Base-by-base conservation (phyloP, 2,113 vertebrate genomes). In the Pelecanoides urinatrix region DNA sequence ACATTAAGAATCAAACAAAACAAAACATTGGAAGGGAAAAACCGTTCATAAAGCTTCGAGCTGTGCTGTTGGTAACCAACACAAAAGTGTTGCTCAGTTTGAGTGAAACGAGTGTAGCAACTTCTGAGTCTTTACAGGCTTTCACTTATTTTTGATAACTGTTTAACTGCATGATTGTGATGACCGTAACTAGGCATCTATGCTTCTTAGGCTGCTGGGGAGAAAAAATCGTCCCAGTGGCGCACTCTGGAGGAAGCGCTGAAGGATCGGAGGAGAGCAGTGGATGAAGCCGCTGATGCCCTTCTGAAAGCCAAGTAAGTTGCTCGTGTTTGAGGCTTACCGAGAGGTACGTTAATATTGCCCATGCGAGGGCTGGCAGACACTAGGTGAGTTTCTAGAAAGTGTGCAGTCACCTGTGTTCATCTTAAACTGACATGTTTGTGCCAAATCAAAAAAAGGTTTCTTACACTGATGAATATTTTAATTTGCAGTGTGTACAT, bases 231-330 rank as follows among this genome's bases (percentile, higher is more conserved):
- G 0, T 91, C 98, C 25, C 99, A 99, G 97, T 99, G 99, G 99
- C 99, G 98, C 86, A 99, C 98, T 9, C 97, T 99, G 73, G 99
- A 99, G 88, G 98, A 98, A 8, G 98, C 99, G 2, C 87, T 99
- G 90, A 98, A 98, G 73, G 98, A 99, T 20, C 97, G 99, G 58
- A 98, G 98, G 55, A 98, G 95, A 27, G 97, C 99, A 2, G 98
- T 99, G 52, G 98, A 98, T 11, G 98, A 99, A 89, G 99, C 99
- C 23, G 97, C 97, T 15, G 95, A 98, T 6, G 98, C 99, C 85
- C 98, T 99, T 30, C 93, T 98, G 70, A 99, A 98, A 98, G 99
- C 99, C 95, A 99, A 99, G 99, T 99, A 97, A 98, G 97, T 96
- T 82, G 62, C 40, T 68, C 9, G 29, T 4, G 65, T 16, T 23